Conservation (phyloP, 2,113 vertebrate species). For the Pelvicachromis taeniatus region DNA sequence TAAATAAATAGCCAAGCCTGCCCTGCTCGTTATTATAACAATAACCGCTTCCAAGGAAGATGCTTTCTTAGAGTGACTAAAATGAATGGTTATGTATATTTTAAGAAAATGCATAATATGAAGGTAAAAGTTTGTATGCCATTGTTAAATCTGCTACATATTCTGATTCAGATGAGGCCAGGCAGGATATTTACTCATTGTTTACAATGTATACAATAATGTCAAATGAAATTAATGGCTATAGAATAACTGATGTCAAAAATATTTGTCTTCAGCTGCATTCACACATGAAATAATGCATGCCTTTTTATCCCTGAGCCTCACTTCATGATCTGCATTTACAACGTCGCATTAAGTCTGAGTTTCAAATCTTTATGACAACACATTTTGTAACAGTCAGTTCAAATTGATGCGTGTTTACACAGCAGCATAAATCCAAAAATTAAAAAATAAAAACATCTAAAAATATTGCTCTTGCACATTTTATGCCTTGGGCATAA, state of each 20-base stretch:
- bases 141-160: background rate
- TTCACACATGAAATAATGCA: background rate
- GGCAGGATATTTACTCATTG: accelerated
- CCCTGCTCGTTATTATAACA: no score
- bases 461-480: constrained; percentile 18
- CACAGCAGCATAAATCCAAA: background rate
- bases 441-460: background rate
- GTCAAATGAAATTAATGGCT: background rate
- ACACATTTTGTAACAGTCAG: background rate
- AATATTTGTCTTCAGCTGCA: background rate
- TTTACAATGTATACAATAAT: background rate
- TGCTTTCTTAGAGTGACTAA: no score
- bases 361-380: background rate
- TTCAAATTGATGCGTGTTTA: constrained; percentile 1
- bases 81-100: no score
- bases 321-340: background rate
- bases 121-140: background rate
- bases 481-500: constrained; percentile 31
- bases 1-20: no score
- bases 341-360: background rate
- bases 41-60: no score
- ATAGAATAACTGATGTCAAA: background rate
- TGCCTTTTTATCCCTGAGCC: background rate
- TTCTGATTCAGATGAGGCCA: background rate
- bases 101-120: background rate